Evolutionary conservation across 2,113 vertebrate genomes (phyloP).

Genomic region (Harpagus bidentatus): DNA sequence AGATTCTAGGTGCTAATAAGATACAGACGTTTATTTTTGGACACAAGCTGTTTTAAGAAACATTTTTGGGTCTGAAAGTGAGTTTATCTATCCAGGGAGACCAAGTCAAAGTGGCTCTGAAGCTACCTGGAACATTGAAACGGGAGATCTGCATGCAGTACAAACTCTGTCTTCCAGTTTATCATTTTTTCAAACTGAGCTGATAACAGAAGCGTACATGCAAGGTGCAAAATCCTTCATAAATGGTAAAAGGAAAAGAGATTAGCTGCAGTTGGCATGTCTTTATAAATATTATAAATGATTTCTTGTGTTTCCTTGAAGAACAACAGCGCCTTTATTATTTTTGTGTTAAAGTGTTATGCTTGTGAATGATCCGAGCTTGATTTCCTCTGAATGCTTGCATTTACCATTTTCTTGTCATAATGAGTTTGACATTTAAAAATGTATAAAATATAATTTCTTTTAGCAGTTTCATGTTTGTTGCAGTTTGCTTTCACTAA

Average conservation of each 20-base stretch:
- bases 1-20: not conserved
- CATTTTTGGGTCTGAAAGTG: not conserved
- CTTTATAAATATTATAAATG: not conserved
- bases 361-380: not conserved
- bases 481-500: not conserved
- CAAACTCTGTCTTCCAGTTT: not conserved
- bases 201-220: not conserved
- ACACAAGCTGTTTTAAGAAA: not conserved
- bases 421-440: not conserved
- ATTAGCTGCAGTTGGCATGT: fast-evolving
- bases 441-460: not conserved
- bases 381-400: not conserved
- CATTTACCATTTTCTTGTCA: not conserved
- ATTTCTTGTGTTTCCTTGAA: not conserved
- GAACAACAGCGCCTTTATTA: not conserved
- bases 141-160: not conserved
- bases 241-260: not conserved
- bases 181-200: fast-evolving
- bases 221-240: not conserved
- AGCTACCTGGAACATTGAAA: not conserved
- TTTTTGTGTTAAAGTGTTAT: not conserved
- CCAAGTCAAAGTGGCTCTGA: not conserved
- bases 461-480: not conserved
- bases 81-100: not conserved
- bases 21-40: not conserved